Base-by-base conservation (phyloP, 1,140 invertebrate species). In the Papilio dardanus region DNA sequence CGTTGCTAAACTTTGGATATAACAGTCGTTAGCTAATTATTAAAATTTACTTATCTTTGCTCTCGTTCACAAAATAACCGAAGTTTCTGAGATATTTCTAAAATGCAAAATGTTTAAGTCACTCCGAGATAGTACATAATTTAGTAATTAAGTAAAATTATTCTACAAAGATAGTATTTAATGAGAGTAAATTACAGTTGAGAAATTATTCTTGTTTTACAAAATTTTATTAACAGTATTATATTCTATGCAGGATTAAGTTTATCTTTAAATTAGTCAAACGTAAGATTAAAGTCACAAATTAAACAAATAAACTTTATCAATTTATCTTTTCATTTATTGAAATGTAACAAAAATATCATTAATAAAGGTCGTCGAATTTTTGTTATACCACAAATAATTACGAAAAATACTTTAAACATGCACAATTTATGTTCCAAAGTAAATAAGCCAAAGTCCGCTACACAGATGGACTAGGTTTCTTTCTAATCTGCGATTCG, bases 11-110 rank as follows among this genome's bases (percentile, higher is more conserved):
- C 75, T 83, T 83, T 30, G 19, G 68, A 66, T 78, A 71, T 80
- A 78, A 73, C 42, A 75, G 71, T 68, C 35, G 31, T 33, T 71
- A 71, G 12, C 42, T 85, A 85, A 85, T 83, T 82, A 85, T 81
- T 79, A 80, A 83, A 77, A 81, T 81, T 58, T 58, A 74, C 74
- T 74, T 71, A 69, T 67, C 42, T 71, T 77, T 74, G 62, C 71
- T 71, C 28, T 50, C 24, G 30, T 37, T 58, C 40, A 31, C 24
- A 40, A 37, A 40, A 74, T 35, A 74, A 42, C 65, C 21, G 30
- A 75, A 75, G 24, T 33, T 65, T 68, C 66, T 37, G 66, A 40
- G 31, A 68, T 68, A 37, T 68, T 37, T 37, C 33, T 68, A 40
- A 24, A 40, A 68, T 68, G 66, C 31, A 68, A 68, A 68, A 37